Evolutionary conservation across 1,140 invertebrate species (phyloP), one percentile per base, ranked within the genome.

Genomic region (Sarcophaga bullata): DNA sequence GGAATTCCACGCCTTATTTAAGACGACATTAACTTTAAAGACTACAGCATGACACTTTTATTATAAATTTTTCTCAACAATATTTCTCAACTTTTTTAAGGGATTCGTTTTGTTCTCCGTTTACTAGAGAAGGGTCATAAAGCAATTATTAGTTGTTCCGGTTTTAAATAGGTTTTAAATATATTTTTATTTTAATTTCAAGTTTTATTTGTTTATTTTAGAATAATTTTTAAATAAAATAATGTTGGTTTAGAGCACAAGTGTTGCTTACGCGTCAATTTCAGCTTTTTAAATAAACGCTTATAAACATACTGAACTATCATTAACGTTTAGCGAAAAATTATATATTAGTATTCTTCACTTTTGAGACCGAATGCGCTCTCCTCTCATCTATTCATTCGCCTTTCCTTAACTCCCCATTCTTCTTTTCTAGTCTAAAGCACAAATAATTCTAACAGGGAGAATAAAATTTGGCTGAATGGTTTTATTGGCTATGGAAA

Each of bases 281-380:
- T 78, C 75, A 78, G 75, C 75, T 78, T 78, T 78, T 78, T 78
- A 78, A 78, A 78, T 78, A 78, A 78, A 78, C 75, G 75, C 75
- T 78, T 78, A 52, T 50, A 78, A 78, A 50, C 75, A 78, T 19
- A 78, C 75, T 78, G 37, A 78, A 50, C 75, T 13, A 17, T 78
- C 75, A 48, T 78, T 78, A 78, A 78, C 75, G 49, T 19, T 68
- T 78, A 50, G 75, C 75, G 75, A 78, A 78, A 78, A 78, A 76
- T 48, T 78, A 78, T 50, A 19, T 68, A 10, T 68, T 68, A 37
- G 62, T 68, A 68, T 68, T 68, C 5, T n/a, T 2, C 25, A 37
- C 4, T 68, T 68, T 68, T 9, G 62, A 19, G 62, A 68, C 8
- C 50, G 50, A 52, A 68, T 19, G 19, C 19, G 62, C 17, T 68